A percentile compares a stretch with the other conserved stretches of the same genome.
Conservation (phyloP, 64 coral and sea anemone species). For the Hydrozoanthus tunicans region DNA sequence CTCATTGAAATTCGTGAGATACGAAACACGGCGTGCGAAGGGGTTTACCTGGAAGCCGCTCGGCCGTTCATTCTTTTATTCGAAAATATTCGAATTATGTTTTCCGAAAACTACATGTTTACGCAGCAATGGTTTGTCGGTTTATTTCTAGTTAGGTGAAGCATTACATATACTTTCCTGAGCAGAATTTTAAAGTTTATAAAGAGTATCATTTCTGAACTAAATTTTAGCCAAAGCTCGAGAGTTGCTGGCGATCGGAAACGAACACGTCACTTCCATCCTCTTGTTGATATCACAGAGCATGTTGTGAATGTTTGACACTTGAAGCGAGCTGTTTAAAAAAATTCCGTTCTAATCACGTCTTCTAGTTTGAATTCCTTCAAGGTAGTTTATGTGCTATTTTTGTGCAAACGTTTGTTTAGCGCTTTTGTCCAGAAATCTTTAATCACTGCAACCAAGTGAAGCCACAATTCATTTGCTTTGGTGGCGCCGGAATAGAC, state of each 20-base stretch:
- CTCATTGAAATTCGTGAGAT: slow-evolving; percentile 10
- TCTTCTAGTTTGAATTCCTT: slow-evolving; percentile 49
- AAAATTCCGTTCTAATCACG: slow-evolving; percentile 55
- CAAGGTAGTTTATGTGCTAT: slow-evolving; percentile 29
- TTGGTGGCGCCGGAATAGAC: neutral
- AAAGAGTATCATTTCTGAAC: neutral
- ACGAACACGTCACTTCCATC: slow-evolving; percentile 47
- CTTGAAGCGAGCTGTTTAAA: slow-evolving; percentile 48
- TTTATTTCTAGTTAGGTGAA: neutral
- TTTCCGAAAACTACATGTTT: slow-evolving; percentile 54
- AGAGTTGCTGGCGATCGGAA: slow-evolving; percentile 40
- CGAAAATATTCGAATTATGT: slow-evolving; percentile 63
- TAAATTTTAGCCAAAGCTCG: neutral
- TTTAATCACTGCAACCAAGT: neutral
- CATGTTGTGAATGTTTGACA: slow-evolving; percentile 41
- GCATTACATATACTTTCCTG: slow-evolving; percentile 3
- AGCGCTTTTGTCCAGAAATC: neutral
- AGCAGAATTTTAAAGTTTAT: slow-evolving; percentile 1
- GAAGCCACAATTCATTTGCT: slow-evolving; percentile 8
- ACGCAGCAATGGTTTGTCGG: slow-evolving; percentile 15
- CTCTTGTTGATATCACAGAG: slow-evolving; percentile 42
- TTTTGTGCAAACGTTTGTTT: slow-evolving; percentile 38
- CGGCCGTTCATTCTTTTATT: slow-evolving; percentile 52
- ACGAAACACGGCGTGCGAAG: neutral
- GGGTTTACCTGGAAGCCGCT: slow-evolving; percentile 25